These are phyloP conservation scores for Streptopelia turtur DNA, from an alignment of 2,797 vertebrate genomes.

Conservation along the genomic window DNA sequence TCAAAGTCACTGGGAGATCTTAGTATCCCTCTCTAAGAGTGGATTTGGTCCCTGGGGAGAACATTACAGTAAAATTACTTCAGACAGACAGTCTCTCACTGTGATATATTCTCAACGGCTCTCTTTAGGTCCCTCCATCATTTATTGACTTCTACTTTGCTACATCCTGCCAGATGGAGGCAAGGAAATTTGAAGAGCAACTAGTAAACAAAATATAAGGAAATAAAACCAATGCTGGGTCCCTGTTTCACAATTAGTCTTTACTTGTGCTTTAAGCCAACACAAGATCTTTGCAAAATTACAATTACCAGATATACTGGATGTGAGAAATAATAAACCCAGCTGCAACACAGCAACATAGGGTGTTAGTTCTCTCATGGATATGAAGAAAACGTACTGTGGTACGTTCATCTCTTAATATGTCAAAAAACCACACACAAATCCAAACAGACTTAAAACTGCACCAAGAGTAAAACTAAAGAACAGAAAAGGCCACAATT, in stretches of 20 bases:
- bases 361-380: not conserved
- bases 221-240: not conserved
- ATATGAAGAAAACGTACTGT: not conserved
- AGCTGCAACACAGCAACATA: not conserved
- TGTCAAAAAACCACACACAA: not conserved
- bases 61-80: slow-evolving; percentile 18
- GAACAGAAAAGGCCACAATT: not conserved
- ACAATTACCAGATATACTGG: not conserved
- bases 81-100: not conserved
- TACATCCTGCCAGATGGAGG: slow-evolving; percentile 25
- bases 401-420: not conserved
- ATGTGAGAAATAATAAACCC: slow-evolving; percentile 19
- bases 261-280: slow-evolving; percentile 15
- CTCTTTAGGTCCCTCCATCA: not conserved
- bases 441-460: not conserved
- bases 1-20: slow-evolving; percentile 7
- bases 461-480: not conserved
- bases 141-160: slow-evolving; percentile 30
- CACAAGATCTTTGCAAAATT: slow-evolving; percentile 10
- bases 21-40: not conserved
- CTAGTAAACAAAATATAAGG: not conserved
- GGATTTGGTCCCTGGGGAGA: not conserved
- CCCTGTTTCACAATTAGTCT: not conserved
- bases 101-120: not conserved
- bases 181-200: slow-evolving; percentile 47